Evolutionary conservation across 2,797 vertebrate species (phyloP).

Genomic region (Anas flavirostris): DNA sequence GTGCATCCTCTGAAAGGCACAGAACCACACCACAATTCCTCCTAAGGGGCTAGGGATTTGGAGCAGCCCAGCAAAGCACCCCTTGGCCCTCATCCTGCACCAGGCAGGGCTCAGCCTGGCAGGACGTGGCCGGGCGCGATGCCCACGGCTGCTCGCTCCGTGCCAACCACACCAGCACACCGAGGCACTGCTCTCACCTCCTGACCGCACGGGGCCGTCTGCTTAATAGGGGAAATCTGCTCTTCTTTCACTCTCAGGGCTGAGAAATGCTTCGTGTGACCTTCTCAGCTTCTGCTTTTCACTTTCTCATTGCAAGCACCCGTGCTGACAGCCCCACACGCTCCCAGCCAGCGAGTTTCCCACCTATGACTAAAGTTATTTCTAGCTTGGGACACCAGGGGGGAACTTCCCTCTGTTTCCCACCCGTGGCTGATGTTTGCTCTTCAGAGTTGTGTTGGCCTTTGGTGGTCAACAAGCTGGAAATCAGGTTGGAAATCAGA

Average conservation of each 20-base stretch:
- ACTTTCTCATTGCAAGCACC: not conserved
- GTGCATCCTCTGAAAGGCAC: not conserved
- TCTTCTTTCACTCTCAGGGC: not conserved
- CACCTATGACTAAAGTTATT: not conserved
- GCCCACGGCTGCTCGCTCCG: not conserved
- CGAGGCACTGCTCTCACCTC: not conserved
- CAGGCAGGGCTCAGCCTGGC: not conserved
- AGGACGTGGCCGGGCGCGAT: rapidly evolving
- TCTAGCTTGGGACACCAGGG: not conserved
- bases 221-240: not conserved
- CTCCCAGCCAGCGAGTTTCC: not conserved
- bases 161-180: not conserved
- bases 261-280: not conserved
- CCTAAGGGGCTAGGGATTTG: not conserved
- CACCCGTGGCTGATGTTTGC: not conserved
- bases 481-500: too few species aligned
- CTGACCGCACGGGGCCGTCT: rapidly evolving
- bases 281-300: not conserved
- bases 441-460: not conserved
- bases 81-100: not conserved
- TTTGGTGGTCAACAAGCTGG: not conserved
- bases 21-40: not conserved
- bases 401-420: not conserved
- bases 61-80: not conserved
- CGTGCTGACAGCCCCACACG: rapidly evolving